phyloP scores from a whole-genome alignment of 2,113 vertebrate genomes.

The Dolichotis patagonum region DNA sequence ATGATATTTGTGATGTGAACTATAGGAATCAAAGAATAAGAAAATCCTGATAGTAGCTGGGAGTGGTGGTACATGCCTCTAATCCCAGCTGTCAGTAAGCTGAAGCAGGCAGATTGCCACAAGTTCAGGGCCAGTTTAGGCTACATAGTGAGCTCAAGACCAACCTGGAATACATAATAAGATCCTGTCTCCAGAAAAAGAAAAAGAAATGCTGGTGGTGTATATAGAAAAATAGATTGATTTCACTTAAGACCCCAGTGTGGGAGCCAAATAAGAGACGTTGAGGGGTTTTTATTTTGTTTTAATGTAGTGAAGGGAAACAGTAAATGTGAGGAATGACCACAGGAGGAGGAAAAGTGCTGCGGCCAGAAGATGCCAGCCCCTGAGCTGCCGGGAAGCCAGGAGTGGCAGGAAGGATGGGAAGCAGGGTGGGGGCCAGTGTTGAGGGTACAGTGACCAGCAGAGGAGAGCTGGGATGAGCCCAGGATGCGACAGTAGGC shows the following conservation, averaged over 20 bases:
- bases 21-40: conserved; percentile 38
- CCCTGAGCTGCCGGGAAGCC: background rate
- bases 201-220: background rate
- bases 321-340: background rate
- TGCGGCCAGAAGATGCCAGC: background rate
- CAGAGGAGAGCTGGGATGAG: background rate
- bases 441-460: background rate
- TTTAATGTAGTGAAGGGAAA: background rate
- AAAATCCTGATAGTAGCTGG: background rate
- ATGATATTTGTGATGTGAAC: background rate
- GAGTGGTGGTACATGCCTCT: background rate
- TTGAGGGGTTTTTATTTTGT: background rate
- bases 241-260: background rate
- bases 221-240: background rate
- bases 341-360: background rate
- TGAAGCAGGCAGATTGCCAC: background rate
- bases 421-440: background rate
- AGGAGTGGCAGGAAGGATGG: background rate
- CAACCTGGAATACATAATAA: background rate
- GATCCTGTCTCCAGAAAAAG: background rate
- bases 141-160: background rate
- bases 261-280: background rate
- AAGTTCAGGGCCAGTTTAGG: background rate
- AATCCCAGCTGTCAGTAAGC: background rate
- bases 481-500: background rate